These are phyloP conservation scores for Helleia helle DNA, from an alignment of 2,888 invertebrate genomes.

Conservation along the genomic window DNA sequence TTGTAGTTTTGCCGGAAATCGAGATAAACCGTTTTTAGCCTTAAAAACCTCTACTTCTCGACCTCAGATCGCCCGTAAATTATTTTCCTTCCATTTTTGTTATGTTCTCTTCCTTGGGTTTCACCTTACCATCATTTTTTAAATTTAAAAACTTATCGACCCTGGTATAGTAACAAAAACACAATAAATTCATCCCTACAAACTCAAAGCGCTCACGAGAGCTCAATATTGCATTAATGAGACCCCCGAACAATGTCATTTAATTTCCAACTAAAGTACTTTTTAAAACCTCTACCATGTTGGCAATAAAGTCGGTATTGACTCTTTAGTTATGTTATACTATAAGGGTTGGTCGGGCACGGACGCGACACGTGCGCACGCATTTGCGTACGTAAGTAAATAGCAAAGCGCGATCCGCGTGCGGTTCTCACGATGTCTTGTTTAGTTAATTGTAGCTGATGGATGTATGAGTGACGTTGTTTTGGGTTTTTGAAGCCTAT, in stretches of 20 bases:
- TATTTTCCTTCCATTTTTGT: too few relatives aligned
- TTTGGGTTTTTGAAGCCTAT: too few relatives aligned
- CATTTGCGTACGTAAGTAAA: constrained; percentile 70
- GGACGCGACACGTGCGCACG: constrained; percentile 58
- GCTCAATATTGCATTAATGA: constrained; percentile 68
- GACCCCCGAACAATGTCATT: constrained; percentile 63
- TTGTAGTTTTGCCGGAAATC: too few relatives aligned
- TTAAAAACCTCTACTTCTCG: too few relatives aligned
- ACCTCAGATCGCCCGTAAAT: too few relatives aligned
- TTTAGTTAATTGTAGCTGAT: background rate
- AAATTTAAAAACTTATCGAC: too few relatives aligned
- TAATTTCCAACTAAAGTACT: constrained; percentile 54
- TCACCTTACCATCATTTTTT: too few relatives aligned
- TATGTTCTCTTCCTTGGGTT: too few relatives aligned
- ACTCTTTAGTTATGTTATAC: constrained; percentile 23
- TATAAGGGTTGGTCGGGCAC: constrained; percentile 33
- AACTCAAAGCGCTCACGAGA: constrained; percentile 35
- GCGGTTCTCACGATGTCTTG: constrained; percentile 44
- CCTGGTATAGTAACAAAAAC: too few relatives aligned
- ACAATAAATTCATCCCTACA: constrained; percentile 55
- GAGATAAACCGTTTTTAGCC: too few relatives aligned
- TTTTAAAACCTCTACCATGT: constrained; percentile 7
- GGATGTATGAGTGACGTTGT: background rate
- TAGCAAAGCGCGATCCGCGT: constrained; percentile 43
- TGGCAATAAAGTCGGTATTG: constrained; percentile 24